A percentile compares a stretch with the other conserved stretches of the same genome.
Conservation (phyloP, 2,888 invertebrate species). For the Dryadula phaetusa region DNA sequence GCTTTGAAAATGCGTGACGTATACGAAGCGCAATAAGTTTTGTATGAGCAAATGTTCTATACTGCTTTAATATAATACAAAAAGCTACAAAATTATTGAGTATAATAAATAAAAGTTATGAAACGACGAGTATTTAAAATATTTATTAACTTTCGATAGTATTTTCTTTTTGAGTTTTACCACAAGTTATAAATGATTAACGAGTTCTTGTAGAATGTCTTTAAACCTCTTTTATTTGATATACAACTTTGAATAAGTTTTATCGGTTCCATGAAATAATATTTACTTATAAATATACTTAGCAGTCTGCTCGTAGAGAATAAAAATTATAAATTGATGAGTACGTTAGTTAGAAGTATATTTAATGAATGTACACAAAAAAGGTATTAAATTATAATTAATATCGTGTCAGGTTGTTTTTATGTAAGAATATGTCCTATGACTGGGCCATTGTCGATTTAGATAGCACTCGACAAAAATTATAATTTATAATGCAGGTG, state of each 20-base stretch:
- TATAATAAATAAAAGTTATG: neutral
- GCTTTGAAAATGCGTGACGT: too few relatives aligned
- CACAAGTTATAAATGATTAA: conserved; percentile 12
- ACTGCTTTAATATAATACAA: neutral
- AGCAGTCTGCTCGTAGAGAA: neutral
- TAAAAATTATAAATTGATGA: neutral
- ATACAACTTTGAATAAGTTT: conserved; percentile 3
- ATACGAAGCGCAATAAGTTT: too few relatives aligned
- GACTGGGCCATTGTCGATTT: neutral
- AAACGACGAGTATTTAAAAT: neutral
- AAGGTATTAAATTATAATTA: neutral
- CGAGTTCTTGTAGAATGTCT: conserved; percentile 2
- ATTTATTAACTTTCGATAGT: neutral
- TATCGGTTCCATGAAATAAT: neutral
- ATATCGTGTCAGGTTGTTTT: too few relatives aligned
- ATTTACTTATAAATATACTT: neutral
- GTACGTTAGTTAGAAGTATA: neutral
- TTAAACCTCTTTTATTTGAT: conserved; percentile 14
- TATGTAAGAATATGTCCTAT: neutral
- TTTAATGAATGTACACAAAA: neutral
- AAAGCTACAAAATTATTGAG: neutral
- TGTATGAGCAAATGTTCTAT: too few relatives aligned
- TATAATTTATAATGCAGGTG: neutral
- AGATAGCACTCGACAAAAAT: neutral
- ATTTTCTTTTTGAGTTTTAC: conserved; percentile 2